Evolutionary conservation across 37 sponge, comb jelly and placozoan genomes (phyloP), one percentile per base, ranked within the genome.

Genomic region (Amphimedon queenslandica): DNA sequence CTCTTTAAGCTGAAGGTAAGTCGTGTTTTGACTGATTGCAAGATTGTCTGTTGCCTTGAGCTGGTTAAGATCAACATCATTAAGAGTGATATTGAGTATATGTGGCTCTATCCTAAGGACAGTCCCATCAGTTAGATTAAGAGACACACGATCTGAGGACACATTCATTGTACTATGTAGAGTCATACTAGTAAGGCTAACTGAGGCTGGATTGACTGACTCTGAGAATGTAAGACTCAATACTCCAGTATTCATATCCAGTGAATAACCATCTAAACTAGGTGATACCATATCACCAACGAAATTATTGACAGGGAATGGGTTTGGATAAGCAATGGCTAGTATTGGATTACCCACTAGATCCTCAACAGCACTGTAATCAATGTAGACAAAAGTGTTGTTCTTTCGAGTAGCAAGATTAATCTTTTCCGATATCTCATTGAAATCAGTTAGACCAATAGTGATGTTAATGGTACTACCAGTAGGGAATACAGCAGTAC

Each of bases 141-240:
- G 76, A 6, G 82, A 72, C 31, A 43, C 64, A 25, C 53, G 30
- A 1, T 65, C 67, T 23, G 66, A 18, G 4, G 67, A 16, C 24
- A 42, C 69, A 2, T 55, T 65, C 38, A 57, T 55, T 23, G 71
- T 78, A 43, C 83, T 88, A 31, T 90, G 78, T 24, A 95, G 67
- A 11, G 79, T 84, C 1, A 91, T 81, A 0, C 82, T 82, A n/a
- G 71, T 72, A 13, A 70, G 64, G 64, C 63, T 67, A 5, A 91
- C 63, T 10, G 82, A 51, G 2, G 51, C 41, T 43, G 47, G 39
- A 57, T 80, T 85, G 27, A 95, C 77, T 6, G 92, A 84, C 38
- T 91, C 96, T 42, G 84, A 83, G 77, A 95, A 95, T 11, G 77
- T 53, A 64, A 95, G 66, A 2, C 76, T 55, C 27, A 95, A 76